A percentile compares a stretch with the other conserved stretches of the same genome.
Conservation (phyloP, 2,113 vertebrate species). For the Sturnira hondurensis region DNA sequence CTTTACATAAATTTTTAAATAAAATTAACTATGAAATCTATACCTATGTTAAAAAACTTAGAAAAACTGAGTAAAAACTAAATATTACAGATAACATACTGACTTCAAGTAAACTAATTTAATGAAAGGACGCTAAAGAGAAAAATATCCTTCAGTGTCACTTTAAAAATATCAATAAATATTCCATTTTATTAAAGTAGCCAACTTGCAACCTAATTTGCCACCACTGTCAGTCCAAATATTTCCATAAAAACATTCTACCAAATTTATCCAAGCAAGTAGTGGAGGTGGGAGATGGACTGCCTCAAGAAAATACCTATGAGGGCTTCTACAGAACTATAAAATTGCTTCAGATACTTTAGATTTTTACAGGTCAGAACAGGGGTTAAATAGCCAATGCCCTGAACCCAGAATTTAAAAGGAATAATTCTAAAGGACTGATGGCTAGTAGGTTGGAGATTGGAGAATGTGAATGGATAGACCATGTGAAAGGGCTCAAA, state of each 20-base stretch:
- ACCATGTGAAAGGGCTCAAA: background rate
- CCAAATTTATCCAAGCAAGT: background rate
- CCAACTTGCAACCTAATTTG: background rate
- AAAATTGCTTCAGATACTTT: background rate
- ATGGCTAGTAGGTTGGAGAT: background rate
- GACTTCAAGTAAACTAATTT: background rate
- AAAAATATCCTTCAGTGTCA: constrained; percentile 10
- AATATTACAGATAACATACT: background rate
- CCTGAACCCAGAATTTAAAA: background rate
- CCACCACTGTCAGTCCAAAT: background rate
- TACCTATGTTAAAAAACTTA: background rate
- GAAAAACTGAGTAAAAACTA: constrained; percentile 22
- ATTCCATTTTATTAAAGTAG: background rate
- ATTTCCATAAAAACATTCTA: background rate
- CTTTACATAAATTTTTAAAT: background rate
- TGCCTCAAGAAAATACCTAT: background rate
- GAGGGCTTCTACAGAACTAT: background rate
- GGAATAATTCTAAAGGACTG: background rate
- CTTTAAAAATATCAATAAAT: background rate
- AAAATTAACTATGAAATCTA: constrained; percentile 21
- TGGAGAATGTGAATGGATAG: too few species aligned
- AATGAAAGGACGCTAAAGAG: background rate
- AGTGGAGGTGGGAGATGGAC: background rate
- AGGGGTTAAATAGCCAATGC: background rate
- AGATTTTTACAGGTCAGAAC: background rate